Conservation (phyloP, 2,797 vertebrate genomes). For the Paratrypauchen microcephalus region DNA sequence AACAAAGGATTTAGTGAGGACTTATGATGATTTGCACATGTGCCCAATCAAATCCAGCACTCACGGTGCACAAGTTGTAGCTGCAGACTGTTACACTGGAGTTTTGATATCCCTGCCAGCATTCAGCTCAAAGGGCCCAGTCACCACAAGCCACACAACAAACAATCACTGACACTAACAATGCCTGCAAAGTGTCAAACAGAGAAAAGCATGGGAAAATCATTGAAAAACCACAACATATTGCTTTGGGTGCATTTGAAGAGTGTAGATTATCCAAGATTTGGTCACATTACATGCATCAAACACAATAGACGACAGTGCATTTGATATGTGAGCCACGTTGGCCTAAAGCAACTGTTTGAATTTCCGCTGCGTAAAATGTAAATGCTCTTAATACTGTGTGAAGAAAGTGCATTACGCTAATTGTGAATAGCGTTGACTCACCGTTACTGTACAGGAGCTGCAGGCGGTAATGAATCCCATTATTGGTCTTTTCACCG, state of each 20-base stretch:
- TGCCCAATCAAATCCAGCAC: constrained; percentile 24
- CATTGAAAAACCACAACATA: constrained; percentile 27
- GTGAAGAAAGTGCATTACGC: background rate
- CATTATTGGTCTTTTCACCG: constrained; percentile 98
- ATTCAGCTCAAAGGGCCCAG: constrained; percentile 23
- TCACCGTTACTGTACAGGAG: constrained; percentile 98
- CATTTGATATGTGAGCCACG: constrained; percentile 24
- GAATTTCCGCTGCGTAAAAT: background rate
- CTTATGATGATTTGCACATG: constrained; percentile 14
- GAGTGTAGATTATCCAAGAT: constrained; percentile 14
- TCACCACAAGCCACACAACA: constrained; percentile 19
- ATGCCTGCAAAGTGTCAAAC: constrained; percentile 21
- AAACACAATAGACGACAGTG: constrained; percentile 18
- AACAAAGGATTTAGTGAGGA: background rate
- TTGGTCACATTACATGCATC: constrained; percentile 23
- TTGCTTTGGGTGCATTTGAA: constrained; percentile 27
- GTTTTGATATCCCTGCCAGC: constrained; percentile 13
- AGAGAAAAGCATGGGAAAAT: constrained; percentile 24
- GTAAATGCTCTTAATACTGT: background rate
- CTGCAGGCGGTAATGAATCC: constrained; percentile 97
- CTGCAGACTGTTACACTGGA: constrained; percentile 8
- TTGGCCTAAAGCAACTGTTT: constrained; percentile 16
- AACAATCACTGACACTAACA: constrained; percentile 12
- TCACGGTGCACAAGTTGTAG: constrained; percentile 5
- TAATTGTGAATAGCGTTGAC: constrained; percentile 36